Base-by-base conservation (phyloP, 2,797 vertebrate species). In the Sebastes oblongus region DNA sequence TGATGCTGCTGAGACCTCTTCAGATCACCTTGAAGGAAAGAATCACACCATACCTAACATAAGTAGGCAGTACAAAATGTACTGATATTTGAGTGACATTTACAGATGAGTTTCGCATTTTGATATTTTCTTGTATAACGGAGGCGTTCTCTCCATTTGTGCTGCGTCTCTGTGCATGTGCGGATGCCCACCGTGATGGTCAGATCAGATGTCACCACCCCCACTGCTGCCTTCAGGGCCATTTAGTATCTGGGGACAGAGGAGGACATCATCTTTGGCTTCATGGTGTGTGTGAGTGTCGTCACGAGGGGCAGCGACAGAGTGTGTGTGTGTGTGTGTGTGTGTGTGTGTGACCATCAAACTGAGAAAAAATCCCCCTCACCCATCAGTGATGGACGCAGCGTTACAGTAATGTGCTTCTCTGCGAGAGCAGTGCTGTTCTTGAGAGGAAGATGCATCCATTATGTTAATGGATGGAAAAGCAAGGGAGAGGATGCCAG, bases 391-490 rank as follows among this genome's bases (percentile, higher is more conserved):
- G 67, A 83, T 72, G 83, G 58, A 59, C 2, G 20, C 74, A 67
- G 56, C 4, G 10, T 75, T 69, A 74, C 80, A 76, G 75, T 85
- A 72, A 83, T 87, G 81, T 68, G 42, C 71, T 70, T 55, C 46
- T 77, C 79, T 81, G 72, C 13, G 12, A 42, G 54, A 77, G 85
- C 65, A 25, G 7, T 24, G 29, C 55, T 75, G 67, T 73, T 88
- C 61, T 70, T 52, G 55, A 75, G 60, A 81, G 85, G 79, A 82
- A 36, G 78, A 80, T n/a, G 78, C 75, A 60, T 87, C 85, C 86
- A 91, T 93, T 92, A 93, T 86, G 75, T 69, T 92, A 91, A 93
- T 91, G 72, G 78, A 1, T 18, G 71, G 68, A 82, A 85, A 80
- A 61, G 66, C 46, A 67, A 50, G 2, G 22, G 32, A 73, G 61